Evolutionary conservation across 2,797 vertebrate genomes (phyloP), one percentile per base, ranked within the genome.

Genomic region (Fundulus diaphanus): DNA sequence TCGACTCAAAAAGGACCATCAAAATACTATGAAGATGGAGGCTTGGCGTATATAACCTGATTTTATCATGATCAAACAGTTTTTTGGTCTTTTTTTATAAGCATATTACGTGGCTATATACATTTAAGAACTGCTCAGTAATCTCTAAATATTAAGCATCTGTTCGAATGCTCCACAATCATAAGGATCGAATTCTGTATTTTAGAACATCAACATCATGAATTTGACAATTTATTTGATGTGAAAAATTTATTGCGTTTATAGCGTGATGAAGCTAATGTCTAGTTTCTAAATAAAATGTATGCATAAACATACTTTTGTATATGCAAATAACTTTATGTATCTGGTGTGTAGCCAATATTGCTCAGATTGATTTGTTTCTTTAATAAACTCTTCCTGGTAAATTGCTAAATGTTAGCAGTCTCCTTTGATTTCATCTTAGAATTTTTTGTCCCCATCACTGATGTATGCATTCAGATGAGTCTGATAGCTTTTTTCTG

Each of bases 301-400:
- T 44, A 44, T 44, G 12, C 42, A 44, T 2, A 44, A 44, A 44
- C 42, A 15, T 9, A 44, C 13, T n/a, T 44, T 44, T 12, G 13
- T 12, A 44, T 12, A 9, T 44, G 42, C 9, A 12, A 9, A 44
- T 44, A 44, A 44, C 42, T 44, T 44, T 7, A 49, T 22, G 20
- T 24, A n/a, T 63, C 33, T 20, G 11, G 33, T 63, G 33, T 37
- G 8, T 13, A n/a, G 59, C 7, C 31, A 33, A 9, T 24, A 35
- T 73, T 8, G 15, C 52, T 27, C 6, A 18, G 18, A 18, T 74
- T 76, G 20, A 56, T 57, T 51, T 57, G 0, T 68, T 81, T 35
- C 13, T 79, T 67, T 59, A 18, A 79, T 70, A 18, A 79, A 52
- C 33, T 57, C 8, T 18, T 82, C 46, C 70, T 52, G 81, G 57